Evolutionary conservation across 2,797 vertebrate species (phyloP), one percentile per base, ranked within the genome.

Genomic region (Tadarida brasiliensis): DNA sequence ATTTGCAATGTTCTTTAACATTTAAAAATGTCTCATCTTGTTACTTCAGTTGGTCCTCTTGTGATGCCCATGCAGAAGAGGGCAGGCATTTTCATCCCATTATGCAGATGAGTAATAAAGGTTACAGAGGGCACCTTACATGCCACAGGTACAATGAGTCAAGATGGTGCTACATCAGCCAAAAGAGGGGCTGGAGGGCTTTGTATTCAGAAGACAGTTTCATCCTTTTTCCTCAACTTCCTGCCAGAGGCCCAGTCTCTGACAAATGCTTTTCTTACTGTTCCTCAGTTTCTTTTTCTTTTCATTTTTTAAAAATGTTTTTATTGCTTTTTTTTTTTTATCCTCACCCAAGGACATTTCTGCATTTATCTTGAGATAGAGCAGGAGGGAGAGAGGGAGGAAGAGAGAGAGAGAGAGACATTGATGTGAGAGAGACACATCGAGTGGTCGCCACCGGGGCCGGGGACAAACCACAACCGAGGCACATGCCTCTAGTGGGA

Each of bases 241-340:
- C 28, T 77, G 70, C 33, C 68, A 70, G 47, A 76, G 78, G 30
- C 4, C 26, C 35, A 54, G 35, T 74, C 56, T 77, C 59, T 87
- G 24, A 93, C 26, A 80, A 90, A 91, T 33, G 17, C 19, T 87
- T 96, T 91, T 61, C 56, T 95, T 70, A 56, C 15, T 85, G 28
- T 51, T 78, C 24, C 56, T 96, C 44, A 89, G 57, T 89, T 89
- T 96, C 81, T 89, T 71, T 87, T 96, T 59, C 67, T 87, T 71
- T 65, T 96, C 4, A 39, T 70, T 84, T 93, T 87, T 95, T 87
- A 44, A 44, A 44, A 44, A 44, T 44, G 7, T 44, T 44, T 44
- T 44, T 44, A 4, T 44, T 44, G 7, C 5, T 44, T 44, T 44
- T 44, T 44, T 39, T 39, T 44, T 44, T 44, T 44, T 44, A 44